Conservation (phyloP, 1,140 invertebrate genomes). For the Neoseiulus cucumeris region DNA sequence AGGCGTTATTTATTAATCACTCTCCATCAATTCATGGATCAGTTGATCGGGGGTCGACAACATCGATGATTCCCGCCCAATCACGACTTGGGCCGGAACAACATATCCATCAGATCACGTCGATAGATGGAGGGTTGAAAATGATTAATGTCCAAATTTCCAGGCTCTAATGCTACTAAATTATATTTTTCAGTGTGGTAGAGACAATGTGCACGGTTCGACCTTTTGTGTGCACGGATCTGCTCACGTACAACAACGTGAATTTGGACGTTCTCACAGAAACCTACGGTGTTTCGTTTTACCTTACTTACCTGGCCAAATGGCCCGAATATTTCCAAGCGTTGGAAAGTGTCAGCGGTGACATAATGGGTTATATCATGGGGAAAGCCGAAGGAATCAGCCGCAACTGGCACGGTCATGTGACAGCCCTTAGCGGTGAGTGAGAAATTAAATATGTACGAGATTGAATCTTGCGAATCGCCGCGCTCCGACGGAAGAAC, state of each 20-base stretch:
- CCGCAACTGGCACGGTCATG: slow-evolving; percentile 96
- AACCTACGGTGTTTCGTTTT: slow-evolving; percentile 92
- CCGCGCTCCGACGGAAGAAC: no score
- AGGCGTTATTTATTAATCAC: no score
- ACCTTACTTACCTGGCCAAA: slow-evolving; percentile 88
- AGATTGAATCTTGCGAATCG: no score
- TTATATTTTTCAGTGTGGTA: not conserved
- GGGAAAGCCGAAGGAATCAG: slow-evolving; percentile 88
- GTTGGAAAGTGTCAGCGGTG: slow-evolving; percentile 73
- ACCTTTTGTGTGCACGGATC: slow-evolving; percentile 77
- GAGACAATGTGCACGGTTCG: slow-evolving; percentile 66
- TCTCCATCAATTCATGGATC: no score
- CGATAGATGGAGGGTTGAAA: no score
- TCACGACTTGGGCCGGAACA: no score
- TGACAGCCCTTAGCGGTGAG: slow-evolving; percentile 51
- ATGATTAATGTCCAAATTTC: no score
- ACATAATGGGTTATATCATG: slow-evolving; percentile 99
- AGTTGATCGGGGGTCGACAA: no score
- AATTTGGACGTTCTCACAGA: slow-evolving; percentile 92
- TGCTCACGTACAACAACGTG: slow-evolving; percentile 91
- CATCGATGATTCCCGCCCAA: no score
- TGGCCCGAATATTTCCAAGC: slow-evolving; percentile 99
- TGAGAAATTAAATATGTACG: no score
- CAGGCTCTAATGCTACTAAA: no score
- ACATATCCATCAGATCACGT: no score